Evolutionary conservation across 2,113 vertebrate species (phyloP), one percentile per base, ranked within the genome.

Genomic region (Microcebus griseorufus): DNA sequence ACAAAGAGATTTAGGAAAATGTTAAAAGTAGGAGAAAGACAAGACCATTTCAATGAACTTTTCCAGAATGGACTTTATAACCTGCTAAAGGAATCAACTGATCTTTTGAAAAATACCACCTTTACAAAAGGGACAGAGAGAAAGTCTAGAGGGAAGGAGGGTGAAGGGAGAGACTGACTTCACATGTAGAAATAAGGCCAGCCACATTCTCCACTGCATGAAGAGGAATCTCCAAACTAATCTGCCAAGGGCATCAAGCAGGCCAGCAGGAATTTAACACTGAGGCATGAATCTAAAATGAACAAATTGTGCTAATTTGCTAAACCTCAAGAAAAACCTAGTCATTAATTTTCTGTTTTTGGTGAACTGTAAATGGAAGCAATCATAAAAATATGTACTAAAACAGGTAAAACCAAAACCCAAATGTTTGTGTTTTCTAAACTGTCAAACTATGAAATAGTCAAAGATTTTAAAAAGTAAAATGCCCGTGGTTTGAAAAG

Each of bases 281-380:
- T 29, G 55, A 97, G 69, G 64, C 67, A 89, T 42, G 25, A 93
- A 55, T 55, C 69, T 90, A 91, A 94, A 90, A 95, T 78, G 45
- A 84, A 88, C 20, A 86, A 95, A 78, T n/a, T 51, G 69, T n/a
- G 95, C 51, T 83, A 94, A 93, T 76, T 53, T 94, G 70, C 76
- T 93, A 94, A 93, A 72, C 22, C 69, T 72, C 70, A 95, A 72
- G 48, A 86, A 94, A 96, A 90, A 86, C 2, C 60, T 90, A 83
- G 34, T 69, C 62, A 55, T 76, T 92, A 76, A 67, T 93, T 79
- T 93, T 90, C 82, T 81, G n/a, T 45, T 88, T 95, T 78, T 93
- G 72, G 90, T 93, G 60, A 82, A 85, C 1, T 88, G 0, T 78
- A 88, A 92, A 92, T 60, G 45, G 96, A 83, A 87, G 34, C 39